Conservation (phyloP, 2,113 vertebrate species). For the Rostratula benghalensis region DNA sequence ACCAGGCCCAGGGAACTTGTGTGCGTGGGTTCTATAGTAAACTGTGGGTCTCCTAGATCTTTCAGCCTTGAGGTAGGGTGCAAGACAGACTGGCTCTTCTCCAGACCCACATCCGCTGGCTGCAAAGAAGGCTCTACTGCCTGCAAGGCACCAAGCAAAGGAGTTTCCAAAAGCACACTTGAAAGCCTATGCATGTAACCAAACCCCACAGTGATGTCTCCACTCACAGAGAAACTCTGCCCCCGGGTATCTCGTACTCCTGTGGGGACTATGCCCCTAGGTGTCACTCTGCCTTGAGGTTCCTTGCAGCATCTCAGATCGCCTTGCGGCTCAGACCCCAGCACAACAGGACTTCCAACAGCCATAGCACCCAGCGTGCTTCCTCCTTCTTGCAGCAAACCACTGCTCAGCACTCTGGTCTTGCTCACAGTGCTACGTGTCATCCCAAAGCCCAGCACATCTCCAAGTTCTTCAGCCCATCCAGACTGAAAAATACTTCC, state of each 20-base stretch:
- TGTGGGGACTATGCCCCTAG: neutral
- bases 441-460: neutral
- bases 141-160: neutral
- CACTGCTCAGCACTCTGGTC: accelerated
- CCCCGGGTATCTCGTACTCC: neutral
- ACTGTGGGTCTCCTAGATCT: neutral
- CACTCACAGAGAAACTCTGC: neutral
- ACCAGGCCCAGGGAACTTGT: accelerated
- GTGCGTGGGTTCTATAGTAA: neutral
- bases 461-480: neutral
- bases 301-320: neutral
- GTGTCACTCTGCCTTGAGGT: neutral
- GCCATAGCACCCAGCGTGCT: neutral
- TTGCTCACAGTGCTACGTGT: accelerated
- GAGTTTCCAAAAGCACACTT: neutral
- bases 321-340: neutral
- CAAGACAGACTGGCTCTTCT: neutral
- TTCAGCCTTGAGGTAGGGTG: neutral
- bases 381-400: neutral
- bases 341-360: neutral
- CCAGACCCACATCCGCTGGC: neutral
- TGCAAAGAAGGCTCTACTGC: neutral
- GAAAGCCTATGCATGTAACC: neutral
- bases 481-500: neutral
- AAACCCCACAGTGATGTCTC: neutral